phyloP scores from a whole-genome alignment of 2,888 invertebrate genomes.

The Noctua comes region DNA sequence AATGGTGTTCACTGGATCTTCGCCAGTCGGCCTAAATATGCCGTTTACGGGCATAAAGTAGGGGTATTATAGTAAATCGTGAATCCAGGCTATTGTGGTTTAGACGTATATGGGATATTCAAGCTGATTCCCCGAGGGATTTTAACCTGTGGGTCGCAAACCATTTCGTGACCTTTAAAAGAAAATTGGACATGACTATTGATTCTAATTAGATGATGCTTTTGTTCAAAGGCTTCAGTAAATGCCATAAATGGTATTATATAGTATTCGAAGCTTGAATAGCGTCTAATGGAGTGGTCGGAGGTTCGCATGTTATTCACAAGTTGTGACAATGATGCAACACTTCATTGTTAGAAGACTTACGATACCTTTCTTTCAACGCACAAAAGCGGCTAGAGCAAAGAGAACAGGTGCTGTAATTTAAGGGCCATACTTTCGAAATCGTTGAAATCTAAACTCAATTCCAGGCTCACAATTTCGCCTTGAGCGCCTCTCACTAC shows the following conservation, averaged over 20 bases:
- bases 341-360: constrained; percentile 47
- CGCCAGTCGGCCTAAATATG: constrained; percentile 64
- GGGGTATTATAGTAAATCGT: constrained; percentile 80
- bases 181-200: constrained; percentile 79
- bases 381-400: constrained; percentile 25
- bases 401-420: constrained; percentile 22
- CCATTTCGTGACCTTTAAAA: constrained; percentile 75
- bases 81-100: constrained; percentile 80
- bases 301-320: constrained; percentile 50
- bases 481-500: constrained; percentile 42
- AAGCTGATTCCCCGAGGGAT: constrained; percentile 73
- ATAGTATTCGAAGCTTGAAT: constrained; percentile 41
- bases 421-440: constrained; percentile 26
- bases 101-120: constrained; percentile 81
- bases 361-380: constrained; percentile 31
- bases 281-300: constrained; percentile 47
- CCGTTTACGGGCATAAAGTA: constrained; percentile 77
- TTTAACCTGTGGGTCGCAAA: constrained; percentile 75
- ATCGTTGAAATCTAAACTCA: constrained; percentile 16
- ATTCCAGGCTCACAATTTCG: constrained; percentile 22
- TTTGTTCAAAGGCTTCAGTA: constrained; percentile 63
- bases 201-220: constrained; percentile 75
- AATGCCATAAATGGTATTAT: constrained; percentile 48
- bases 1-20: constrained; percentile 59
- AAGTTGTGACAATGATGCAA: constrained; percentile 53